Evolutionary conservation across 1,140 invertebrate genomes (phyloP), one percentile per base, ranked within the genome.

Genomic region (Drosophila auraria): DNA sequence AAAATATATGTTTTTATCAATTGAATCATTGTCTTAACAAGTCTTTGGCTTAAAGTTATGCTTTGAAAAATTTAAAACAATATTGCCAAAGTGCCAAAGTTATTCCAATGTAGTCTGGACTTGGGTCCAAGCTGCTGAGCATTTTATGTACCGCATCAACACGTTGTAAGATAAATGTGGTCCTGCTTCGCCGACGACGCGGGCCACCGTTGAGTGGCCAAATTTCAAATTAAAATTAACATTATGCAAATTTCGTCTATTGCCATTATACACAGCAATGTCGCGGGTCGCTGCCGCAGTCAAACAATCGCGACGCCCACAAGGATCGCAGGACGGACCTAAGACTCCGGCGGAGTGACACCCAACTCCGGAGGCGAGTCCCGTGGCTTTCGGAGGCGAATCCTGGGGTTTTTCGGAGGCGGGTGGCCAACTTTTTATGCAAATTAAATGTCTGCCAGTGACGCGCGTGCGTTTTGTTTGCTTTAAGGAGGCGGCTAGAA

Each of bases 171-270:
- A 83, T 78, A 83, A 83, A 75, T 74, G 82, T 62, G 60, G 70
- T 17, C 27, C 50, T 69, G 64, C 75, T 50, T 65, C 38, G 33
- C 27, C 25, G 75, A 70, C 25, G 61, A n/a, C 57, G 50, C 15
- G 44, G 77, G 84, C 84, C 77, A 83, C 65, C 73, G 82, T 81
- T 69, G 86, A 81, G 84, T 84, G 84, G 84, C 86, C 69, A 89
- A 87, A 89, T 84, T 87, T 89, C 78, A 87, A 87, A 87, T 87
- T 87, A 89, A 87, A 87, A 87, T 87, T 83, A 87, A 87, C 84
- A 84, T 87, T 87, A 87, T 89, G 83, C 83, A 89, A 87, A 87
- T 87, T 80, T 83, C 50, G 69, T 74, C 83, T 83, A 81, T 87
- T 80, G 61, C 83, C 54, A 58, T 58, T 75, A 57, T 49, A 58